Conservation (phyloP, 2,888 invertebrate genomes). For the Cyclophora albipunctata region DNA sequence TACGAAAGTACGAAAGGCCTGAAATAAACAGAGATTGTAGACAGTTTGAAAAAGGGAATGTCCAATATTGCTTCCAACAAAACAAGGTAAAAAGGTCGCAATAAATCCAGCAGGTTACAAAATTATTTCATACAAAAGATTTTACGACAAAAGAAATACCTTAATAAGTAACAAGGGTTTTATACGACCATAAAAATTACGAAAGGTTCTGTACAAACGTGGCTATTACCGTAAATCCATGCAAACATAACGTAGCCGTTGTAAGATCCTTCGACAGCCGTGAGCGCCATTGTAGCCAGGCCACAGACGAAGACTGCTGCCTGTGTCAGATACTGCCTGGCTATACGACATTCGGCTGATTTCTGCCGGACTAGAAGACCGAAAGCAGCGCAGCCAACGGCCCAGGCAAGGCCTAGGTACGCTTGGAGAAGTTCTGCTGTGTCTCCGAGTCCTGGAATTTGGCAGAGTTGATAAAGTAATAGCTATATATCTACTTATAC, state of each 20-base stretch:
- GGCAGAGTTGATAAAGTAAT: too few relatives aligned
- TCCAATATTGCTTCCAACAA: too few relatives aligned
- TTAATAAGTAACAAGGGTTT: neutral
- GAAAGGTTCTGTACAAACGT: neutral
- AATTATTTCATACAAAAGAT: too few relatives aligned
- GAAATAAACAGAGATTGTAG: too few relatives aligned
- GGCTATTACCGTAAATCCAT: slow-evolving; percentile 81
- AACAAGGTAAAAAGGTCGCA: too few relatives aligned
- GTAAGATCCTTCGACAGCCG: slow-evolving; percentile 84
- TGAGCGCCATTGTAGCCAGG: slow-evolving; percentile 83
- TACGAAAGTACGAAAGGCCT: too few relatives aligned
- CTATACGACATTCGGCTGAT: slow-evolving; percentile 88
- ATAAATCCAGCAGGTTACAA: too few relatives aligned
- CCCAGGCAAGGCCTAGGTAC: slow-evolving; percentile 88
- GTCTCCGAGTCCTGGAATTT: slow-evolving; percentile 65
- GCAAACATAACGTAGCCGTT: slow-evolving; percentile 87
- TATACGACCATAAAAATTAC: neutral
- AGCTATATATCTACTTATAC: too few relatives aligned
- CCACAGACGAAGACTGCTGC: slow-evolving; percentile 87
- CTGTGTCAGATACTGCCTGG: slow-evolving; percentile 88
- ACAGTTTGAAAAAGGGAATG: too few relatives aligned
- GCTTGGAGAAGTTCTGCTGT: slow-evolving; percentile 80
- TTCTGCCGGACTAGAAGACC: slow-evolving; percentile 89
- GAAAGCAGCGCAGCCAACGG: slow-evolving; percentile 86
- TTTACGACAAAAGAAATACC: too few relatives aligned